phyloP scores from a whole-genome alignment of 2,888 invertebrate species.

The Chelonus formosanus region DNA sequence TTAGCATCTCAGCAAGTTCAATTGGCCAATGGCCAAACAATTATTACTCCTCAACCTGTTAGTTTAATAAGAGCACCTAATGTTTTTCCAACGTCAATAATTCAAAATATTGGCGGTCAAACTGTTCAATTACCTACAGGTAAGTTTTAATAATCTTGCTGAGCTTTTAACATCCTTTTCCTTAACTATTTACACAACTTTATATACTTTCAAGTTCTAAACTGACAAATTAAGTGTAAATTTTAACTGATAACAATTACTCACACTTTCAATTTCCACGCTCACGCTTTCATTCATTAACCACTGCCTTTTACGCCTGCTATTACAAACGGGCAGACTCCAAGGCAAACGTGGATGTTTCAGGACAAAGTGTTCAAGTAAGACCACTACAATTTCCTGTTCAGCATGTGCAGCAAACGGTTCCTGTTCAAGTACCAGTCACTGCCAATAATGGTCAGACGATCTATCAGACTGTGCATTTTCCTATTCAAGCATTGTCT shows the following conservation, averaged over 20 bases:
- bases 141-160: conserved; percentile 41
- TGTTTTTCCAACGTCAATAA: conserved; percentile 73
- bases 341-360: conserved; percentile 53
- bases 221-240: neutral
- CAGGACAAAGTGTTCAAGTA: conserved; percentile 78
- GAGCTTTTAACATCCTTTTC: neutral
- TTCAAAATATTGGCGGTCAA: conserved; percentile 75
- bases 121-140: conserved; percentile 76
- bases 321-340: conserved; percentile 47
- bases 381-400: conserved; percentile 76
- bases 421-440: conserved; percentile 92
- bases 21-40: conserved; percentile 64
- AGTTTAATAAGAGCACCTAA: conserved; percentile 77
- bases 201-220: neutral
- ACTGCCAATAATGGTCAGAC: conserved; percentile 87
- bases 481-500: conserved; percentile 84
- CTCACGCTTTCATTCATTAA: conserved; percentile 43
- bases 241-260: conserved; percentile 6
- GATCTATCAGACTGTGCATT: conserved; percentile 93
- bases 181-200: conserved; percentile 1
- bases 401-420: conserved; percentile 75
- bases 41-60: conserved; percentile 65
- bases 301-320: conserved; percentile 34
- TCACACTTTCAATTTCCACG: conserved; percentile 12
- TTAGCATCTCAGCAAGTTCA: conserved; percentile 64